Conservation (phyloP, 1,140 invertebrate species). For the Tetragnatha versicolor region DNA sequence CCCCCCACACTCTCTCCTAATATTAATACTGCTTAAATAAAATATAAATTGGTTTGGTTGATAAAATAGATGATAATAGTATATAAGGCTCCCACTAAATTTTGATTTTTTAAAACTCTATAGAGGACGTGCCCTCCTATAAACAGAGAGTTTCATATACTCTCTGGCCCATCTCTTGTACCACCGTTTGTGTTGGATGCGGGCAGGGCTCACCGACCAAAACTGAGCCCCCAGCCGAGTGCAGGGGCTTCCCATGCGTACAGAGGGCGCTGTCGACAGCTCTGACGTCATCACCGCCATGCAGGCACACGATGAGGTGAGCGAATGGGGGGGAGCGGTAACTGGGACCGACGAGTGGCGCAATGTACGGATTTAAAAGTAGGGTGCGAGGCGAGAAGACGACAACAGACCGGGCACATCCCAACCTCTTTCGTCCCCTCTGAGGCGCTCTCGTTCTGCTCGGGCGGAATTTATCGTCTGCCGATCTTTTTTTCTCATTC, state of each 20-base stretch:
- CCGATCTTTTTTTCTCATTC: neutral
- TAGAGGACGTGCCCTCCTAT: no score
- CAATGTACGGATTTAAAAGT: conserved; percentile 53
- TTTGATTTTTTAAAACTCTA: no score
- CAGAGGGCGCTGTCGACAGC: conserved; percentile 1
- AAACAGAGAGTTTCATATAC: no score
- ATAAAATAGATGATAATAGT: no score
- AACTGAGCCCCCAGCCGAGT: no score
- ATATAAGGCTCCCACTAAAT: no score
- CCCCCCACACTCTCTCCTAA: no score
- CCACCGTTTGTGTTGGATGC: no score
- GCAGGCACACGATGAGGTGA: conserved; percentile 21
- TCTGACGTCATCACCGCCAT: conserved; percentile 29
- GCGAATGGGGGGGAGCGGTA: conserved; percentile 15
- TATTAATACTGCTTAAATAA: no score
- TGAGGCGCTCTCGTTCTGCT: neutral
- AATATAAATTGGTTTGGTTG: no score
- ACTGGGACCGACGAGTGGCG: conserved; percentile 35
- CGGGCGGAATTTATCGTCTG: neutral
- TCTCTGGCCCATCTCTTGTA: no score
- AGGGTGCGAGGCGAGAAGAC: conserved; percentile 13
- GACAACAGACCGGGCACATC: conserved; percentile 8
- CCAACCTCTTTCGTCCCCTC: conserved; percentile 5
- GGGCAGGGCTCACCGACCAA: no score
- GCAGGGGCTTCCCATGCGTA: neutral